Evolutionary conservation across 1,140 invertebrate genomes (phyloP).

Genomic region (Planococcus citri): DNA sequence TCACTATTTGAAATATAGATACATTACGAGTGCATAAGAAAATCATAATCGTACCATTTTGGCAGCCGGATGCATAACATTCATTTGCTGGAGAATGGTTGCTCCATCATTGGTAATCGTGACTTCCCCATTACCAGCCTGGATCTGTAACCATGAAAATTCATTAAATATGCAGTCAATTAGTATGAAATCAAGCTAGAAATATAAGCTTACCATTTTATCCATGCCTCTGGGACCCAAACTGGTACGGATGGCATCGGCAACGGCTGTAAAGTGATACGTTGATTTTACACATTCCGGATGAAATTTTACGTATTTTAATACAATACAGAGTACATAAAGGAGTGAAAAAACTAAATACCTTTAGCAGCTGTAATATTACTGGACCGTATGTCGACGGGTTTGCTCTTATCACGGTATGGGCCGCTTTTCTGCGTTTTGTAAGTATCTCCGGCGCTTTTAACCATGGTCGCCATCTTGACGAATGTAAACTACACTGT

Average conservation of each 20-base stretch:
- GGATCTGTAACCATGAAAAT: conserved; percentile 56
- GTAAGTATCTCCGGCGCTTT: conserved; percentile 21
- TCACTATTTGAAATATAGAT: too few species aligned
- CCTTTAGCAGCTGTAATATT: conserved; percentile 98
- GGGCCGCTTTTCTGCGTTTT: conserved; percentile 20
- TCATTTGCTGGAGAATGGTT: conserved; percentile 98
- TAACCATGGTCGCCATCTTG: conserved; percentile 22
- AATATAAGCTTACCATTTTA: conserved; percentile 73
- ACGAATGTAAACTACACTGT: neutral
- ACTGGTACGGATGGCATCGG: conserved; percentile 96
- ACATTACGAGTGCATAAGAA: too few species aligned
- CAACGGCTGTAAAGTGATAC: conserved; percentile 64
- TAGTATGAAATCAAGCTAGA: conserved; percentile 1
- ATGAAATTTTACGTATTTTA: neutral
- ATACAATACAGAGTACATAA: neutral
- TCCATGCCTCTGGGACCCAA: conserved; percentile 98
- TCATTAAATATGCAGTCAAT: neutral
- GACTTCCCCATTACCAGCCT: conserved; percentile 92
- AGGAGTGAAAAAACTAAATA: conserved; percentile 36
- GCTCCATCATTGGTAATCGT: conserved; percentile 99
- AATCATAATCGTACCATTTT: conserved; percentile 88
- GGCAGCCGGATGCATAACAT: conserved; percentile 95
- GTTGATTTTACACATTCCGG: neutral
- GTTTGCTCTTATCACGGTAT: conserved; percentile 26
- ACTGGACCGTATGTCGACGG: conserved; percentile 38